Conservation (phyloP, 37 sponge, comb jelly and placozoan genomes). For the Halichondria panicea region DNA sequence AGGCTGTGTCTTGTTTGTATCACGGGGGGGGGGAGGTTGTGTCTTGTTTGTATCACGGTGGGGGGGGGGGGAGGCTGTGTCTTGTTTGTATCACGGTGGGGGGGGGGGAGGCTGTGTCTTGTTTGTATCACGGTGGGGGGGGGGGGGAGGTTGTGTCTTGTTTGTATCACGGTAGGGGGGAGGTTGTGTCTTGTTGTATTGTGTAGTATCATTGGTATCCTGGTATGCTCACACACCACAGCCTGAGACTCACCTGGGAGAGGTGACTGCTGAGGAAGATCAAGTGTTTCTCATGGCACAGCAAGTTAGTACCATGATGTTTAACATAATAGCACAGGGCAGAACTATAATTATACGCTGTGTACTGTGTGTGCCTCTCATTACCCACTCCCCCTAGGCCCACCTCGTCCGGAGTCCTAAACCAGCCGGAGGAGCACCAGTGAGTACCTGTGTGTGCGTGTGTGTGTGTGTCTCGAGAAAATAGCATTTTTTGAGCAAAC, state of each 20-base stretch:
- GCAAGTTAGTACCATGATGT: constrained; percentile 25
- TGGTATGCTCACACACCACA: constrained; percentile 6
- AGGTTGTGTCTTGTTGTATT: too few species aligned
- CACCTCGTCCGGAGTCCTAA: constrained; percentile 43
- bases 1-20: too few species aligned
- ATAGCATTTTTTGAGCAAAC: too few species aligned
- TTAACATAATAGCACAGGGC: too few species aligned
- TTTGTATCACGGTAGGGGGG: neutral
- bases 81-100: too few species aligned
- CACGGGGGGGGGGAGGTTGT: too few species aligned
- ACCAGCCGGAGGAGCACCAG: constrained; percentile 4
- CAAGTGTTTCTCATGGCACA: constrained; percentile 78
- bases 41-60: too few species aligned
- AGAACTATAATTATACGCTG: neutral
- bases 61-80: too few species aligned
- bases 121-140: too few species aligned
- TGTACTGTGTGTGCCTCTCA: constrained; percentile 5
- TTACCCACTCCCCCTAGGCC: constrained; percentile 6
- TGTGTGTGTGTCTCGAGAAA: neutral
- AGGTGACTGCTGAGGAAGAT: constrained; percentile 72
- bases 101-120: too few species aligned
- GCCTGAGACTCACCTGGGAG: constrained; percentile 39
- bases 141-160: too few species aligned
- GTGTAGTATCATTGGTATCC: neutral
- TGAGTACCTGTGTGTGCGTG: constrained; percentile 6